These are phyloP conservation scores for Ceratosolen solmsi DNA, from an alignment of 1,140 invertebrate genomes.

Conservation along the genomic window DNA sequence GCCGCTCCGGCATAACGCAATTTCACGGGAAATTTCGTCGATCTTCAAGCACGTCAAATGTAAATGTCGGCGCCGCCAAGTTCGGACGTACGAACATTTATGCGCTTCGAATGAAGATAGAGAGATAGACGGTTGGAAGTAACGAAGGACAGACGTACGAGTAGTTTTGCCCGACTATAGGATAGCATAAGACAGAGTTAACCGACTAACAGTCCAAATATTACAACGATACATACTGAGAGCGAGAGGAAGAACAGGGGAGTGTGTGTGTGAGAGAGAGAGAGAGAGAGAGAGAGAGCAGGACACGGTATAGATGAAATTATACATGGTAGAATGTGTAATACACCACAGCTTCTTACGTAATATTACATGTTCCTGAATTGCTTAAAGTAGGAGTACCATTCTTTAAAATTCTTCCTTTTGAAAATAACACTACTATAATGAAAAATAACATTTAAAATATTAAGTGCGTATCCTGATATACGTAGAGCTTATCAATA, in stretches of 20 bases:
- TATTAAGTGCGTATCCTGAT: too few species aligned
- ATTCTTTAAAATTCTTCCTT: too few species aligned
- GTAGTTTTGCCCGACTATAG: not conserved
- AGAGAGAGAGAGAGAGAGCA: not conserved
- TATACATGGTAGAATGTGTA: constrained; percentile 20
- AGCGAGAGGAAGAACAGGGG: not conserved
- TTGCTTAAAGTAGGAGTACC: too few species aligned
- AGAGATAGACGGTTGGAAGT: not conserved
- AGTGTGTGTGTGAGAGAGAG: not conserved
- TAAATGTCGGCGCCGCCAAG: constrained; percentile 38
- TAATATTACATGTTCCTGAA: too few species aligned
- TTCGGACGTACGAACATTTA: constrained; percentile 8
- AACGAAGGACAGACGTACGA: not conserved
- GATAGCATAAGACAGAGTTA: not conserved
- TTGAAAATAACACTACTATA: too few species aligned
- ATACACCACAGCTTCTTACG: not conserved
- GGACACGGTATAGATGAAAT: not conserved
- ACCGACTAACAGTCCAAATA: constrained; percentile 27
- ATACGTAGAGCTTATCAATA: too few species aligned
- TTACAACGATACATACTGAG: not conserved
- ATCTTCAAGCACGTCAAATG: constrained; percentile 51
- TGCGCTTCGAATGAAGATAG: not conserved
- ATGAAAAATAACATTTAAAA: too few species aligned
- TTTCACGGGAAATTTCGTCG: constrained; percentile 48
- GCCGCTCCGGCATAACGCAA: constrained; percentile 28